Conservation (phyloP, 2,888 invertebrate genomes). For the Stratiomys singularior region DNA sequence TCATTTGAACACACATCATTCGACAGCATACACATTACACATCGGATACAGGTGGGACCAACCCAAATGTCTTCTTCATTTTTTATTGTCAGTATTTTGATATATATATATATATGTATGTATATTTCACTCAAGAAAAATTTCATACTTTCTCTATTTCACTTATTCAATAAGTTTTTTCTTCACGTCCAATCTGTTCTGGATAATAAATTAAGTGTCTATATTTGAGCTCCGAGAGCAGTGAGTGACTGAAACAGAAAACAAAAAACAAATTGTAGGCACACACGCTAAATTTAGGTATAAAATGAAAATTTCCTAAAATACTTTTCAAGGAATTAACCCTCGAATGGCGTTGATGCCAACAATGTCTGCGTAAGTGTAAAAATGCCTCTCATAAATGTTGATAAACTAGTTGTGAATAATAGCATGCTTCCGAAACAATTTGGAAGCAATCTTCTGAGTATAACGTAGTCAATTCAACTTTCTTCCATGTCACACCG, state of each 20-base stretch:
- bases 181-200: not conserved
- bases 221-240: too few species aligned
- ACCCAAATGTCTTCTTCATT: constrained; percentile 21
- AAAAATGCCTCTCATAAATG: too few species aligned
- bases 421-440: too few species aligned
- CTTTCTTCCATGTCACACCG: too few species aligned
- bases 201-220: too few species aligned
- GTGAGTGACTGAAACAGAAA: too few species aligned
- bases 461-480: too few species aligned
- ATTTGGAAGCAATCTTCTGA: too few species aligned
- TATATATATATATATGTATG: not conserved
- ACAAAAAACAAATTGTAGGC: not conserved
- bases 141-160: not conserved
- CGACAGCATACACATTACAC: not conserved
- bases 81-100: constrained; percentile 15
- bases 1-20: not conserved
- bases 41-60: constrained; percentile 39
- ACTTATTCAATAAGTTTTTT: not conserved
- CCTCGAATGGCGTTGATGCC: not conserved
- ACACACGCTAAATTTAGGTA: not conserved
- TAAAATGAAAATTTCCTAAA: not conserved
- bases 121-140: too few species aligned
- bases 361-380: too few species aligned
- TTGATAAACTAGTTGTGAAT: too few species aligned
- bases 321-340: not conserved